phyloP scores from a whole-genome alignment of 2,113 vertebrate genomes.

The Loxodonta africana region DNA sequence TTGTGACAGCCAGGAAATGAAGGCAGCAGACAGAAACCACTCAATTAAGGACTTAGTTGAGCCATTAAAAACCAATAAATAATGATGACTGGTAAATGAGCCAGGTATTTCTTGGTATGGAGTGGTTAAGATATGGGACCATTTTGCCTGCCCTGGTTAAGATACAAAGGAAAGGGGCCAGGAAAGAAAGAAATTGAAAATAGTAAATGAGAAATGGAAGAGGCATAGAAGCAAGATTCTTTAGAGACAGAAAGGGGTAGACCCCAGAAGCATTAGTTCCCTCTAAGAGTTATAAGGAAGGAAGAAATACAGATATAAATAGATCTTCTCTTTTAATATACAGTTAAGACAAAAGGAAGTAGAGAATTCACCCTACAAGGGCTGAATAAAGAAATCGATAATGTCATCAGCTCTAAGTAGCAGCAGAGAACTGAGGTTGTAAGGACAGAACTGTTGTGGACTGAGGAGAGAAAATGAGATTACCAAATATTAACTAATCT shows the following conservation, averaged over 20 bases:
- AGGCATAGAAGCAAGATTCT: background rate
- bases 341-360: background rate
- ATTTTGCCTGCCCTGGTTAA: conserved; percentile 24
- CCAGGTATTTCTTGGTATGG: background rate
- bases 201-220: conserved; percentile 28
- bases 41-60: background rate
- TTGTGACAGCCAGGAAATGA: conserved; percentile 3
- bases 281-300: conserved; percentile 1
- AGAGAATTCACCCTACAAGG: background rate
- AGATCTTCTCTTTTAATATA: conserved; percentile 14
- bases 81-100: background rate
- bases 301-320: background rate
- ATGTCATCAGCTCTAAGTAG: background rate
- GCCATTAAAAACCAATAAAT: conserved; percentile 22
- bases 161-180: background rate
- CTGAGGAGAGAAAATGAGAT: background rate
- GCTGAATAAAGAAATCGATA: conserved; percentile 38
- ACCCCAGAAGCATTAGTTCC: conserved; percentile 20
- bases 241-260: background rate
- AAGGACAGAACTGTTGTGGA: background rate
- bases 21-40: background rate
- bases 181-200: conserved; percentile 1
- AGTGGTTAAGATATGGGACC: background rate
- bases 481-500: conserved; percentile 11
- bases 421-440: background rate